A percentile compares a stretch with the other conserved stretches of the same genome.
Conservation (phyloP, 2,888 invertebrate species). For the Sicus ferrugineus region DNA sequence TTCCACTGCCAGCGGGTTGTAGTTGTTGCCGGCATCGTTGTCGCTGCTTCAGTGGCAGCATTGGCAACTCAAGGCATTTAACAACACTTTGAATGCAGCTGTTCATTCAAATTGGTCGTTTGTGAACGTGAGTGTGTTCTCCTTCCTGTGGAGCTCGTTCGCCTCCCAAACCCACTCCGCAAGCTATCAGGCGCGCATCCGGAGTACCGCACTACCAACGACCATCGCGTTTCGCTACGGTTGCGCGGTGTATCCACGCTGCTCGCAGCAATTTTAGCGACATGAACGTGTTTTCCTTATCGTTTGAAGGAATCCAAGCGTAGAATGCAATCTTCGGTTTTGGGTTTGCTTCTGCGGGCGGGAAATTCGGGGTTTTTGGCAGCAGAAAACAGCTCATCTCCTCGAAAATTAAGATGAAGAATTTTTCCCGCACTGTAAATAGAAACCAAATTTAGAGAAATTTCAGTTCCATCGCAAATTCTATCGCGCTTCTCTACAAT, state of each 20-base stretch:
- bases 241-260: not conserved
- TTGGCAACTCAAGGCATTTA: too few relatives aligned
- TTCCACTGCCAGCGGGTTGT: too few relatives aligned
- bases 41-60: too few relatives aligned
- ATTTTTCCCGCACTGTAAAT: too few relatives aligned
- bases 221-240: not conserved
- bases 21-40: too few relatives aligned
- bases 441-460: too few relatives aligned
- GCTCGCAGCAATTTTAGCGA: not conserved
- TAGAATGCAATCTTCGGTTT: not conserved
- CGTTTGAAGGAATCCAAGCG: not conserved
- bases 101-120: not conserved
- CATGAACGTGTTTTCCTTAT: not conserved
- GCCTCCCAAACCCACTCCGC: not conserved
- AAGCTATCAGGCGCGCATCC: not conserved
- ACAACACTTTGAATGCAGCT: conserved; percentile 9
- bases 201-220: not conserved
- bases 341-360: not conserved
- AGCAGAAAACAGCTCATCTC: too few relatives aligned
- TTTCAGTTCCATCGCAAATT: too few relatives aligned
- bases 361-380: too few relatives aligned
- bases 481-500: too few relatives aligned
- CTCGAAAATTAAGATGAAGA: too few relatives aligned
- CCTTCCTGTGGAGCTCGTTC: not conserved
- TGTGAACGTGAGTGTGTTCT: not conserved